Percentiles rank a stretch among this genome's conserved stretches.
Conservation (phyloP, 2,113 vertebrate genomes). For the Eulacestoma nigropectus region DNA sequence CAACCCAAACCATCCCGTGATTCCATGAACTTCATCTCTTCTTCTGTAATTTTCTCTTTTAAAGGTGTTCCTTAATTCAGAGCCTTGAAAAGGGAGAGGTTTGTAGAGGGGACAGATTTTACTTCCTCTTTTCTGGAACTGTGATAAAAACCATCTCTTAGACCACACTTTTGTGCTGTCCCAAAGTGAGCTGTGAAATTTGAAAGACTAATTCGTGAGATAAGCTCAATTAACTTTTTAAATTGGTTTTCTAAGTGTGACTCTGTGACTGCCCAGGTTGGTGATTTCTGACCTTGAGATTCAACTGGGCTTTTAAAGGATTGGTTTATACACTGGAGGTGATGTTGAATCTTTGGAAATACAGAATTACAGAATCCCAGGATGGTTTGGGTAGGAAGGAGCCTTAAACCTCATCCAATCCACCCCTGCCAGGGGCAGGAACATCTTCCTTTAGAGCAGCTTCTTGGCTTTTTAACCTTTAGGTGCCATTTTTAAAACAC, state of each 20-base stretch:
- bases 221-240: fast-evolving
- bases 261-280: background rate
- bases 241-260: background rate
- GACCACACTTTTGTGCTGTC: background rate
- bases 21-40: background rate
- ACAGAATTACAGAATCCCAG: background rate
- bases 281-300: background rate
- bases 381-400: background rate
- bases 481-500: fast-evolving
- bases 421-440: background rate
- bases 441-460: background rate
- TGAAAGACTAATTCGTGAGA: background rate
- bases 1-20: background rate
- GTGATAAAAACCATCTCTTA: background rate
- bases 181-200: background rate
- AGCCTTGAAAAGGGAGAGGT: background rate
- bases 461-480: background rate
- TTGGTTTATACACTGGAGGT: background rate
- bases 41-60: background rate
- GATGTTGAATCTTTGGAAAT: background rate
- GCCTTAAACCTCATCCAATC: background rate
- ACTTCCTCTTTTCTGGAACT: background rate
- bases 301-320: background rate
- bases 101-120: background rate
- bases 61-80: background rate